These are phyloP conservation scores for Myrmecophaga tridactyla DNA, from an alignment of 2,113 vertebrate species.

Conservation along the genomic window DNA sequence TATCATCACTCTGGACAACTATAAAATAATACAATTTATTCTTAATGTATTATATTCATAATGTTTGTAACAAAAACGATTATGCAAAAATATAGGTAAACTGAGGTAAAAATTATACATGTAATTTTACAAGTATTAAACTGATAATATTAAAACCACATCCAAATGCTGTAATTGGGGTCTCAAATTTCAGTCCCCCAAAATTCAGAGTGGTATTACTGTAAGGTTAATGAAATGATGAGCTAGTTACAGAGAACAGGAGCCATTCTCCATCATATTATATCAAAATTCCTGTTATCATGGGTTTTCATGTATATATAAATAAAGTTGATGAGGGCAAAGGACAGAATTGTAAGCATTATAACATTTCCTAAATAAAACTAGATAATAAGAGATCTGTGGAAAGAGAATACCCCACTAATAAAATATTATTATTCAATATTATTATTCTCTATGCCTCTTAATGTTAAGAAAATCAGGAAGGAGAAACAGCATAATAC, in stretches of 20 bases:
- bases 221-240: neutral
- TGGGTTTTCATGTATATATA: neutral
- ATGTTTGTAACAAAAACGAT: neutral
- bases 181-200: neutral
- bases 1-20: conserved; percentile 49
- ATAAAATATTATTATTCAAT: neutral
- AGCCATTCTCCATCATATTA: neutral
- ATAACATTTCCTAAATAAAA: neutral
- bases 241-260: neutral
- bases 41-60: conserved; percentile 4
- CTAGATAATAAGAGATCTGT: neutral
- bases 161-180: neutral
- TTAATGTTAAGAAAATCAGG: neutral
- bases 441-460: neutral
- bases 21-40: conserved; percentile 56
- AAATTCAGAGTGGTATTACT: neutral
- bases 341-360: neutral
- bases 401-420: neutral
- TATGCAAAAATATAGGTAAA: neutral
- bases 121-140: neutral
- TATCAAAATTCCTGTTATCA: neutral
- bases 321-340: neutral
- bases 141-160: neutral
- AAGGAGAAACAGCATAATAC: neutral
- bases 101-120: neutral